Evolutionary conservation across 1,140 invertebrate species (phyloP).

Genomic region (Copidosoma floridanum): DNA sequence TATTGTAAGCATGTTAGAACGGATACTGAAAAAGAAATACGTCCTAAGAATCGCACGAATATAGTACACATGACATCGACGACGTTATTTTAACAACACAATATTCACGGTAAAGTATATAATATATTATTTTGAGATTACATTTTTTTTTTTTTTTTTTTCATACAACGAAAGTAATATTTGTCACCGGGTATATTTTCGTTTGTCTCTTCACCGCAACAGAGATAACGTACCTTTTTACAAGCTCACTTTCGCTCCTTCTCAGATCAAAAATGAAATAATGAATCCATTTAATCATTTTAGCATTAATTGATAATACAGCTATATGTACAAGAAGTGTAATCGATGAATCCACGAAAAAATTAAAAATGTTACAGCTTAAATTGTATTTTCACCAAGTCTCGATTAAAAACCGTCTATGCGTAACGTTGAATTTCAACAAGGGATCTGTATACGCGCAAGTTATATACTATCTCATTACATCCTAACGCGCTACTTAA

Average conservation of each 20-base stretch:
- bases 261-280: constrained; percentile 13
- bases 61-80: constrained; percentile 17
- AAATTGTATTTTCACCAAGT: constrained; percentile 15
- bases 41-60: constrained; percentile 1
- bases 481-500: too few species aligned
- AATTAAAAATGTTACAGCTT: constrained; percentile 24
- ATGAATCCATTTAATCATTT: background rate
- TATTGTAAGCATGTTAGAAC: constrained; percentile 15
- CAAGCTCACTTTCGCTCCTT: constrained; percentile 1
- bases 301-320: constrained; percentile 24
- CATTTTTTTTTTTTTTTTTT: constrained; percentile 1
- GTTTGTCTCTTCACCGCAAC: too few species aligned
- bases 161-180: too few species aligned
- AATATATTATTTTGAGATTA: constrained; percentile 24
- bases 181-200: background rate
- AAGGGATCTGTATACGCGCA: background rate
- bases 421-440: background rate
- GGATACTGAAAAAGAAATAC: background rate
- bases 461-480: too few species aligned
- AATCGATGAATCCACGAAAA: constrained; percentile 10
- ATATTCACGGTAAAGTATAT: constrained; percentile 14
- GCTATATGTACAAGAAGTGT: constrained; percentile 23
- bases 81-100: constrained; percentile 5
- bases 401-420: constrained; percentile 7
- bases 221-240: background rate